Conservation (phyloP, 2,888 invertebrate species). For the Hetaerina titia region DNA sequence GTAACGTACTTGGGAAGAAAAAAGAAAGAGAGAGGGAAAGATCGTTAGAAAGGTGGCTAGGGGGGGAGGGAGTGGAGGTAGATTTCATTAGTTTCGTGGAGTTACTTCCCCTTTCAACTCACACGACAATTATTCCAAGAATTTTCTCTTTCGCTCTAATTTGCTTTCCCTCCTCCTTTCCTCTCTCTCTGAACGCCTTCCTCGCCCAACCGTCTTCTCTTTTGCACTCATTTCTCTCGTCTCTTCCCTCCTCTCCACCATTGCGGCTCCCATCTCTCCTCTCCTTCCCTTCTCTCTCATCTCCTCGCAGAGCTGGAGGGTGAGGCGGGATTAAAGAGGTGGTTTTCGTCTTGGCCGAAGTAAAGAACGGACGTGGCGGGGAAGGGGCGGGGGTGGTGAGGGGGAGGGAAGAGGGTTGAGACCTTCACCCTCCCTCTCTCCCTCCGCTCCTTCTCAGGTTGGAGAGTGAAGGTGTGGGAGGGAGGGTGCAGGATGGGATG, state of each 20-base stretch:
- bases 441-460: neutral
- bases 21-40: neutral
- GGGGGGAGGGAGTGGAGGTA: neutral
- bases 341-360: neutral
- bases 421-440: too few species aligned
- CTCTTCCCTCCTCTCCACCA: neutral
- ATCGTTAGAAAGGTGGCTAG: neutral
- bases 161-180: neutral
- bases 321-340: neutral
- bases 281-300: neutral
- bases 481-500: too few species aligned
- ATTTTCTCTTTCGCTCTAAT: neutral
- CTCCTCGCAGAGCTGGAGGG: neutral
- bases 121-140: neutral
- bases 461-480: neutral
- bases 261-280: too few species aligned
- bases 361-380: neutral
- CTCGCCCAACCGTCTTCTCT: neutral
- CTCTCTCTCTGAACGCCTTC: neutral
- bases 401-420: neutral
- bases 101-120: neutral
- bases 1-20: neutral
- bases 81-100: slow-evolving; percentile 15
- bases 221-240: too few species aligned
- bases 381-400: neutral